Conservation (phyloP, 2,797 vertebrate species). For the Euthynnus affinis region DNA sequence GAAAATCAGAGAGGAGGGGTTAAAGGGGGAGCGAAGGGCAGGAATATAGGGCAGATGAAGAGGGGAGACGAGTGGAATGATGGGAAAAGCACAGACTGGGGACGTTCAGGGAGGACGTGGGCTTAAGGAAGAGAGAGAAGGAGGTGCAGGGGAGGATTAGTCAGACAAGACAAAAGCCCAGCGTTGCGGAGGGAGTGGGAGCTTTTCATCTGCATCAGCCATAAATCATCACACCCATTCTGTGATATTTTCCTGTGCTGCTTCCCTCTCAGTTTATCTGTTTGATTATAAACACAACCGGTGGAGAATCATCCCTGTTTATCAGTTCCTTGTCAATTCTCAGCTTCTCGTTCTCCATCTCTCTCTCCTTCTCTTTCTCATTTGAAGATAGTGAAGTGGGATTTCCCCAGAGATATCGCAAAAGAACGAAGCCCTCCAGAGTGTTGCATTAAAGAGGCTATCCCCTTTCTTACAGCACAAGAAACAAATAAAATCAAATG, state of each 20-base stretch:
- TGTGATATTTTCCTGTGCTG: slow-evolving; percentile 21
- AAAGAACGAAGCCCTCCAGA: slow-evolving; percentile 9
- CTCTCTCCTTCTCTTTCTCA: slow-evolving; percentile 12
- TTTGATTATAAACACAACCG: slow-evolving; percentile 48
- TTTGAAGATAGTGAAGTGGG: slow-evolving; percentile 22
- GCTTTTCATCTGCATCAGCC: slow-evolving; percentile 61
- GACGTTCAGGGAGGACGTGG: slow-evolving; percentile 39
- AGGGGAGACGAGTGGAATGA: slow-evolving; percentile 10
- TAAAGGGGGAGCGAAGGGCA: slow-evolving; percentile 47
- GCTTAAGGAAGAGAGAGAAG: slow-evolving; percentile 55
- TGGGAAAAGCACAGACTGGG: slow-evolving; percentile 35
- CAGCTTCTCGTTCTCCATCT: slow-evolving; percentile 3
- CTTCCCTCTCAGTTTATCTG: slow-evolving; percentile 36
- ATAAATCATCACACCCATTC: slow-evolving; percentile 67
- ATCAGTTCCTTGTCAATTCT: background rate
- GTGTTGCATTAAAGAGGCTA: background rate
- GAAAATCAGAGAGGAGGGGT: slow-evolving; percentile 37
- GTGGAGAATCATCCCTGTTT: slow-evolving; percentile 6
- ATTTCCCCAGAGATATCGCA: slow-evolving; percentile 41
- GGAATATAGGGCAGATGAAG: slow-evolving; percentile 20
- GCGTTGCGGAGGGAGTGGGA: slow-evolving; percentile 39
- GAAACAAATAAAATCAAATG: slow-evolving; percentile 39
- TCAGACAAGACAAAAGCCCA: slow-evolving; percentile 71
- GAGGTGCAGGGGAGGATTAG: slow-evolving; percentile 71
- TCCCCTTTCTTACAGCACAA: slow-evolving; percentile 20